These are phyloP conservation scores for Macrotis lagotis DNA, from an alignment of 2,113 vertebrate genomes.

Conservation along the genomic window DNA sequence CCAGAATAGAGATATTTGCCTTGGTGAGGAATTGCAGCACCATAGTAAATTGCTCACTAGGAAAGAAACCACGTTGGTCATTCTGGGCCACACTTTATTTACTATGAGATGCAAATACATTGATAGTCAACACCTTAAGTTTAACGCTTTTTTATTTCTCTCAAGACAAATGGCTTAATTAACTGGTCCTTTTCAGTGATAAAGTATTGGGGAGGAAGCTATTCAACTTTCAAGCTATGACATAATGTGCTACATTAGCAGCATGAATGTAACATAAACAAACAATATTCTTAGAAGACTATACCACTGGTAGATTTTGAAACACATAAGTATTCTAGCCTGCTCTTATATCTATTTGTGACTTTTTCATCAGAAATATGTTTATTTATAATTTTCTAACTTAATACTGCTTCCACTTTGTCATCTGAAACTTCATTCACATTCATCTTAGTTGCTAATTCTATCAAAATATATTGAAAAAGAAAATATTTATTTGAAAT, in stretches of 20 bases:
- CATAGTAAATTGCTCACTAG: not conserved
- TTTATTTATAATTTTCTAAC: not conserved
- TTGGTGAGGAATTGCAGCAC: constrained; percentile 16
- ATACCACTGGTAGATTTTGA: not conserved
- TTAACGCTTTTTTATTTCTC: not conserved
- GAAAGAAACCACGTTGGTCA: not conserved
- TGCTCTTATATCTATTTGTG: not conserved
- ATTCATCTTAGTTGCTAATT: not conserved
- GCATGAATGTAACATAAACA: not conserved
- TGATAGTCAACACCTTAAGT: not conserved
- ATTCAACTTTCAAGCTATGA: not conserved
- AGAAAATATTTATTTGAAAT: not conserved
- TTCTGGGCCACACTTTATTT: not conserved
- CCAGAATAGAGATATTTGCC: constrained; percentile 56
- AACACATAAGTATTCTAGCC: not conserved
- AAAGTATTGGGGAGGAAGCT: not conserved
- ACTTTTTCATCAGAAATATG: not conserved
- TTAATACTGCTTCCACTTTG: not conserved
- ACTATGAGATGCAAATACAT: not conserved
- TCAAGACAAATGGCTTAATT: not conserved
- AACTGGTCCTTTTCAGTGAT: not conserved
- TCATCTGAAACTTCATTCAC: not conserved
- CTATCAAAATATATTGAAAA: not conserved
- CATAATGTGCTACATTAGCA: not conserved
- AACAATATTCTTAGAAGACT: not conserved